Evolutionary conservation across 2,113 vertebrate genomes (phyloP).

Genomic region (Grantiella picta): DNA sequence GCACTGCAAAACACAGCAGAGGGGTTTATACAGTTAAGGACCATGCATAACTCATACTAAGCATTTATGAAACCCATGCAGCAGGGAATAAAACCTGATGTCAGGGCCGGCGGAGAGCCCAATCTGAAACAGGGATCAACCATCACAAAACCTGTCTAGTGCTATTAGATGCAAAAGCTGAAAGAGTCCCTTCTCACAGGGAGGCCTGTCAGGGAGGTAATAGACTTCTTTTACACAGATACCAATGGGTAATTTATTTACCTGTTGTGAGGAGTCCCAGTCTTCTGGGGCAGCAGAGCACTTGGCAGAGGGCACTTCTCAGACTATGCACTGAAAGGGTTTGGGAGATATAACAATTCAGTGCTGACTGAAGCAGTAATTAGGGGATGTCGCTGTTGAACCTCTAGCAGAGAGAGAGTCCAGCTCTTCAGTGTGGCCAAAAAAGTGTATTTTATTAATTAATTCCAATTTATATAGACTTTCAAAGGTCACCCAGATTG

Average conservation of each 20-base stretch:
- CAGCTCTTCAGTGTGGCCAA: too few species aligned
- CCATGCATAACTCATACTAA: not conserved
- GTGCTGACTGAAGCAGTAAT: not conserved
- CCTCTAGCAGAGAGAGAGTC: too few species aligned
- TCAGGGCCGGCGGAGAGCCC: not conserved
- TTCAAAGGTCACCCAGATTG: too few species aligned
- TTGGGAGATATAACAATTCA: not conserved
- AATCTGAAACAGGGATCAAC: not conserved
- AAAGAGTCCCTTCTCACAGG: not conserved
- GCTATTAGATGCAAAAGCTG: not conserved
- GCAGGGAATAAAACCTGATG: not conserved
- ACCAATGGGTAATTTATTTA: not conserved
- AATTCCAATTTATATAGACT: too few species aligned
- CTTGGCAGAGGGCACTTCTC: not conserved
- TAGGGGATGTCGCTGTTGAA: too few species aligned
- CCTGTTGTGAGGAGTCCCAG: rapidly evolving
- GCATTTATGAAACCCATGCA: not conserved
- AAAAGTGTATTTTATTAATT: too few species aligned
- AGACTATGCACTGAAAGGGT: not conserved
- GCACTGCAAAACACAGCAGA: not conserved
- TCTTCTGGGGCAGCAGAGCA: not conserved
- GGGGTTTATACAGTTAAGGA: not conserved
- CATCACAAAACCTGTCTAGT: not conserved
- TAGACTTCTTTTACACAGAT: not conserved
- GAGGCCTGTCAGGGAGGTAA: not conserved